Conservation (phyloP, 2,888 invertebrate species). For the Meteorus cinctellus region DNA sequence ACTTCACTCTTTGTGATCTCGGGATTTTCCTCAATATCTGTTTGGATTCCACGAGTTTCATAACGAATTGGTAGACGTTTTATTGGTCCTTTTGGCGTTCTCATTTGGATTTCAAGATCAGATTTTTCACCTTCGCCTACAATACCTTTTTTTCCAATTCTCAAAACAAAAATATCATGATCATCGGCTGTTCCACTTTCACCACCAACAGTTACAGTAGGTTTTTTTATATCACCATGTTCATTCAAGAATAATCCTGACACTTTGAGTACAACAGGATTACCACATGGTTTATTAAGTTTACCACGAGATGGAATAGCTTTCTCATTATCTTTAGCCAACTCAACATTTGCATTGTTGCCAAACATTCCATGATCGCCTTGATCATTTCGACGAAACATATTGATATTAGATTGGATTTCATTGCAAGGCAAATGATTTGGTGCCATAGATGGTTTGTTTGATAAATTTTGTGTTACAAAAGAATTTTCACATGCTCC, state of each 20-base stretch:
- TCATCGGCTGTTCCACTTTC: constrained; percentile 75
- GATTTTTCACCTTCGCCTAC: constrained; percentile 82
- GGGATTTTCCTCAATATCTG: constrained; percentile 69
- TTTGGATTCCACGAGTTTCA: constrained; percentile 81
- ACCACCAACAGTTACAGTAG: constrained; percentile 61
- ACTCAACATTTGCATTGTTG: not conserved
- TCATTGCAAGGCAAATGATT: constrained; percentile 56
- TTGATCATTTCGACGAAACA: not conserved
- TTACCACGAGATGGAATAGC: constrained; percentile 57
- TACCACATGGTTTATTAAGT: constrained; percentile 58
- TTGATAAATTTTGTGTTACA: constrained; percentile 25
- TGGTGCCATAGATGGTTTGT: constrained; percentile 41
- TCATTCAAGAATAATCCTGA: constrained; percentile 64
- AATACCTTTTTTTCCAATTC: constrained; percentile 83
- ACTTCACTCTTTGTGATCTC: constrained; percentile 39
- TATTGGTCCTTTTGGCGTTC: constrained; percentile 82
- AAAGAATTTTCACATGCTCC: constrained; percentile 52
- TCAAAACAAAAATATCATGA: constrained; percentile 82
- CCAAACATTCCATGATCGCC: not conserved
- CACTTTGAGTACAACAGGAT: constrained; percentile 68
- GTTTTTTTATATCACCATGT: constrained; percentile 51
- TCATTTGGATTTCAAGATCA: constrained; percentile 82
- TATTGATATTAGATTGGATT: constrained; percentile 40
- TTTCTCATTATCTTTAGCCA: not conserved
- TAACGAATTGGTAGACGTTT: constrained; percentile 77